phyloP scores from a whole-genome alignment of 2,113 vertebrate species.

The Mesocricetus auratus region DNA sequence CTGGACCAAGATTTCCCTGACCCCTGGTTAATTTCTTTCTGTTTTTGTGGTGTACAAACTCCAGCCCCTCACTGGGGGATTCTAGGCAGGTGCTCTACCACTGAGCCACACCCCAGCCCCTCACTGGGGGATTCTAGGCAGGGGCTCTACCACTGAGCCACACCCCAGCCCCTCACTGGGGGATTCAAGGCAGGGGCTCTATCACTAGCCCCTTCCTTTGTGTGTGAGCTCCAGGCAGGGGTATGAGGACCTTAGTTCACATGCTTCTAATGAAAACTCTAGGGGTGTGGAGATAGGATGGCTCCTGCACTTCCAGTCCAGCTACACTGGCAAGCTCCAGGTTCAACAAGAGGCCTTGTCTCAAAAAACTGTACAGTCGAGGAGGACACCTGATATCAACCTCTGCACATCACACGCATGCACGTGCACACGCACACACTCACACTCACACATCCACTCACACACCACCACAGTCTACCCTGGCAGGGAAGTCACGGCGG shows the following conservation, averaged over 20 bases:
- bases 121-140: too few species aligned
- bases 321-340: neutral
- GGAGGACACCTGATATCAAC: neutral
- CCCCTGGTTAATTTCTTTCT: neutral
- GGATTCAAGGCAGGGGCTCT: too few species aligned
- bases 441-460: neutral
- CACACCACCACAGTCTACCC: neutral
- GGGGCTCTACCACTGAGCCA: too few species aligned
- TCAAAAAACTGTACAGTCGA: neutral
- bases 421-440: too few species aligned
- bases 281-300: neutral
- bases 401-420: neutral
- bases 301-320: neutral
- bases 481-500: neutral
- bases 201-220: too few species aligned
- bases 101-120: too few species aligned
- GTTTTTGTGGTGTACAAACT: neutral
- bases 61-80: neutral
- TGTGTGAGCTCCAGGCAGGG: neutral
- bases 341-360: neutral
- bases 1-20: neutral
- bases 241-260: neutral
- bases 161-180: too few species aligned
- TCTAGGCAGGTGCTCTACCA: neutral
- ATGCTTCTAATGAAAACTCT: neutral